These are phyloP conservation scores for Taurulus bubalis DNA, from an alignment of 2,113 vertebrate genomes.

Conservation along the genomic window DNA sequence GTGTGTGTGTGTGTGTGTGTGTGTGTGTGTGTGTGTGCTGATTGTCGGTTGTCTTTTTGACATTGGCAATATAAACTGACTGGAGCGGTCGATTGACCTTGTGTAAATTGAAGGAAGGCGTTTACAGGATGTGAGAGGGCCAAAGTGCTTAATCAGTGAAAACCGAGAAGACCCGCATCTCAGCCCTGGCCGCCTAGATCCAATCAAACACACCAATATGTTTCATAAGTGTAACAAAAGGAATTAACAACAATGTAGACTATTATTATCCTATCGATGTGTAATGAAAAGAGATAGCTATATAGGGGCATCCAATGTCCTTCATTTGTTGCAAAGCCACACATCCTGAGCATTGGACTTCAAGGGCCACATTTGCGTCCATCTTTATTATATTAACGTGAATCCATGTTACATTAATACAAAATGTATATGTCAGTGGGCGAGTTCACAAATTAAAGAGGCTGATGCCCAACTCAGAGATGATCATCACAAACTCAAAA, in stretches of 20 bases:
- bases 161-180: slow-evolving; percentile 62
- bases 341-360: not conserved
- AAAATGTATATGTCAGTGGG: not conserved
- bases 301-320: not conserved
- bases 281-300: not conserved
- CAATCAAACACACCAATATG: not conserved
- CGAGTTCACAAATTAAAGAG: not conserved
- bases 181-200: not conserved
- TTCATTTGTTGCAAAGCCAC: not conserved
- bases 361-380: not conserved
- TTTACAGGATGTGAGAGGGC: slow-evolving; percentile 60
- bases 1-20: not conserved
- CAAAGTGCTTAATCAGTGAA: slow-evolving; percentile 78
- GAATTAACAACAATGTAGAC: not conserved
- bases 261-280: not conserved
- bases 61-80: slow-evolving; percentile 56
- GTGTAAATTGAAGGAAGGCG: slow-evolving; percentile 54
- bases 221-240: not conserved
- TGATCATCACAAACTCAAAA: slow-evolving; percentile 2
- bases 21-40: slow-evolving; percentile 5
- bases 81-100: slow-evolving; percentile 53
- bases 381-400: not conserved
- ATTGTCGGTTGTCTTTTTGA: slow-evolving; percentile 52
- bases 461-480: slow-evolving; percentile 12
- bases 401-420: not conserved